Evolutionary conservation across 1,140 invertebrate species (phyloP).

Genomic region (Drosophila repletoides): DNA sequence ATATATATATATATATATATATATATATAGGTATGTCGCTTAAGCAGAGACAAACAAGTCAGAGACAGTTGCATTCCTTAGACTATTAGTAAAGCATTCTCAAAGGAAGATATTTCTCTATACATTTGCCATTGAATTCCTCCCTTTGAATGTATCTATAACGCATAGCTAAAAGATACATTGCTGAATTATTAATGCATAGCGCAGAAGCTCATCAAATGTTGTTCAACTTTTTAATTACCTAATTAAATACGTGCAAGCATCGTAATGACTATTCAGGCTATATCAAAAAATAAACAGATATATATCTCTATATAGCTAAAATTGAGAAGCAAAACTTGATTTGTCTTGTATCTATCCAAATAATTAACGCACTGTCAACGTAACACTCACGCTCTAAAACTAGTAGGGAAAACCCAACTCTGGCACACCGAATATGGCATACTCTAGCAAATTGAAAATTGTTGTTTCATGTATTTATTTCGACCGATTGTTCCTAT

Average conservation of each 20-base stretch:
- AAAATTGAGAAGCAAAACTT: slow-evolving; percentile 24
- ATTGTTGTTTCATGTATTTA: too few species aligned
- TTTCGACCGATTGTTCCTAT: too few species aligned
- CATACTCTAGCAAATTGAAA: too few species aligned
- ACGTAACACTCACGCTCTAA: slow-evolving; percentile 11
- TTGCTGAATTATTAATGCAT: slow-evolving; percentile 20
- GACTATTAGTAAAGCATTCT: slow-evolving; percentile 2
- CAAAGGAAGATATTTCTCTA: not conserved
- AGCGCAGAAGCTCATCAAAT: slow-evolving; percentile 17
- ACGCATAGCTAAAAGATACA: slow-evolving; percentile 8
- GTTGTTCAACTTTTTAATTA: slow-evolving; percentile 34
- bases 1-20: too few species aligned
- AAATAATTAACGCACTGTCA: slow-evolving; percentile 29
- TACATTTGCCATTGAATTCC: not conserved
- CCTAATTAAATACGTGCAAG: slow-evolving; percentile 21
- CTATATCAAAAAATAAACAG: not conserved
- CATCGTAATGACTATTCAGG: slow-evolving; percentile 3
- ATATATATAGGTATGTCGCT: too few species aligned
- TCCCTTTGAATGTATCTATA: too few species aligned
- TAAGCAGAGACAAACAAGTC: slow-evolving; percentile 1
- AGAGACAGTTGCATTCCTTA: not conserved
- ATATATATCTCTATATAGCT: not conserved
- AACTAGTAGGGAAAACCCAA: too few species aligned
- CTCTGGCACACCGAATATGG: too few species aligned
- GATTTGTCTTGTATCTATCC: not conserved